phyloP scores from a whole-genome alignment of 2,113 vertebrate genomes.

The Murina feae region DNA sequence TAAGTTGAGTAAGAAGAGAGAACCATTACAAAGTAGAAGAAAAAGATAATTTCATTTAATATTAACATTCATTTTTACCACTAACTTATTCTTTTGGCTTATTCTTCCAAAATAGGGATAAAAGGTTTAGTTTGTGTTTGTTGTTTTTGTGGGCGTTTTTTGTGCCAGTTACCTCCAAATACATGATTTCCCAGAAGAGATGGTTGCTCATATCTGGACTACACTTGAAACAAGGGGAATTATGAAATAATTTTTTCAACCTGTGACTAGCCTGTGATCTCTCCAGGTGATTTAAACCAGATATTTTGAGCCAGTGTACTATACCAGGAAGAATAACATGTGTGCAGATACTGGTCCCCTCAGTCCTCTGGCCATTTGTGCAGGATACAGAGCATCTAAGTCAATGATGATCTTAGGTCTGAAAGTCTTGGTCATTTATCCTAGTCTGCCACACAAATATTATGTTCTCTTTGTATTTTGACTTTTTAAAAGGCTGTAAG shows the following conservation, averaged over 20 bases:
- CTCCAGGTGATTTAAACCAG: neutral
- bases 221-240: neutral
- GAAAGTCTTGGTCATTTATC: neutral
- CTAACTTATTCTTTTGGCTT: constrained; percentile 3
- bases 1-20: neutral
- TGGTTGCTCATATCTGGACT: neutral
- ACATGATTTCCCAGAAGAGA: neutral
- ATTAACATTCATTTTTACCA: neutral
- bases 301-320: neutral
- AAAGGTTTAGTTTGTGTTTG: neutral
- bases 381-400: neutral
- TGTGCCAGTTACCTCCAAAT: neutral
- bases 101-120: neutral
- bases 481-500: neutral
- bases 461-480: neutral
- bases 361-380: neutral
- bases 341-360: neutral
- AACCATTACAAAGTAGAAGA: neutral
- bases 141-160: neutral
- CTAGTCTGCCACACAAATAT: neutral
- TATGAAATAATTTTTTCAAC: constrained; percentile 3
- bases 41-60: neutral
- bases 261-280: neutral
- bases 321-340: neutral
- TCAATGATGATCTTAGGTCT: neutral